Conservation (phyloP, 2,888 invertebrate genomes). For the Papilio gigon region DNA sequence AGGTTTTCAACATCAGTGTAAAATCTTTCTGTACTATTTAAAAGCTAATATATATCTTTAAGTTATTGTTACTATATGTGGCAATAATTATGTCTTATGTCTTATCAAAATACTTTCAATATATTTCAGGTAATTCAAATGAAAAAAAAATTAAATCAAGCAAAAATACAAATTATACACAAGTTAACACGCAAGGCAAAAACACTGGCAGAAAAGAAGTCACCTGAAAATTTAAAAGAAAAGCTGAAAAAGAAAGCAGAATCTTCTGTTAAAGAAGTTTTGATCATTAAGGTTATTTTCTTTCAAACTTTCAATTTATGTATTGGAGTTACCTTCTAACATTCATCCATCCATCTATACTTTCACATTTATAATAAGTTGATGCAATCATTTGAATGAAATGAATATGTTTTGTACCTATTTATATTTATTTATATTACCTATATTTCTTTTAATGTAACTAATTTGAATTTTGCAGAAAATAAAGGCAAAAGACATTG, state of each 20-base stretch:
- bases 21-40: too few species aligned
- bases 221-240: conserved; percentile 64
- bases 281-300: conserved; percentile 68
- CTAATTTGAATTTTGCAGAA: conserved; percentile 58
- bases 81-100: too few species aligned
- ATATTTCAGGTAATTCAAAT: conserved; percentile 69
- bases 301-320: background rate
- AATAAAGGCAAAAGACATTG: conserved; percentile 73
- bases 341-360: too few species aligned
- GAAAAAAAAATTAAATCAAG: conserved; percentile 72
- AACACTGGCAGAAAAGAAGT: conserved; percentile 66
- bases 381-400: too few species aligned
- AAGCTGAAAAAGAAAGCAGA: conserved; percentile 72
- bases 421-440: too few species aligned
- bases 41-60: too few species aligned
- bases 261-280: conserved; percentile 72
- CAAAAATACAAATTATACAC: conserved; percentile 72
- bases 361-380: background rate
- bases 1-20: too few species aligned
- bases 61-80: too few species aligned
- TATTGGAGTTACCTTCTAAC: too few species aligned
- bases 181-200: conserved; percentile 76
- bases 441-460: too few species aligned
- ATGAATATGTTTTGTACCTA: too few species aligned
- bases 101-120: too few species aligned